Evolutionary conservation across 2,888 invertebrate species (phyloP).

Genomic region (Pyrochroa serraticornis): DNA sequence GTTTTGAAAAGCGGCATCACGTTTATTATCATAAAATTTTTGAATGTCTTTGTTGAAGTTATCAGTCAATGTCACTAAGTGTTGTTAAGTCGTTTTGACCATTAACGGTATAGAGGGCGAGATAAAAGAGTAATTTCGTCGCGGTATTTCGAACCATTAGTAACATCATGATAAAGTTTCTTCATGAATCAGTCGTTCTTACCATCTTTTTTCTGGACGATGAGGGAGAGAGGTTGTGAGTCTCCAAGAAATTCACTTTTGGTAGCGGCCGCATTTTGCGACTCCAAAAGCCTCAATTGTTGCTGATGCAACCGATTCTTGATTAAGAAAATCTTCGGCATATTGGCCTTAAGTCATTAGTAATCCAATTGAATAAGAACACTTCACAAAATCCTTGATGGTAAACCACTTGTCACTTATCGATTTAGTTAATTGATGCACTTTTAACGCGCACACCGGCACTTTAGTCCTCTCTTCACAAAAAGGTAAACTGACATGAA

Average conservation of each 20-base stretch:
- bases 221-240: constrained; percentile 67
- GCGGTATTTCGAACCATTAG: constrained; percentile 4
- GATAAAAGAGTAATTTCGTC: background rate
- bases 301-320: constrained; percentile 91
- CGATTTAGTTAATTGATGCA: too few species aligned
- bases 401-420: background rate
- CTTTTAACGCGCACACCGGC: constrained; percentile 7
- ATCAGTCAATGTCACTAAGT: too few species aligned
- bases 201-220: constrained; percentile 60
- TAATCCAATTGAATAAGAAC: constrained; percentile 20
- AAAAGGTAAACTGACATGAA: constrained; percentile 12
- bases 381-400: constrained; percentile 13
- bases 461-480: constrained; percentile 9
- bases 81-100: background rate
- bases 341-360: constrained; percentile 53
- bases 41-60: background rate
- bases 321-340: constrained; percentile 94
- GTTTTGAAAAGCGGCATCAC: too few species aligned
- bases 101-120: constrained; percentile 16
- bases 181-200: constrained; percentile 36
- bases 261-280: constrained; percentile 74
- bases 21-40: background rate
- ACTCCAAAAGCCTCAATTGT: constrained; percentile 82
- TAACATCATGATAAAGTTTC: constrained; percentile 5
- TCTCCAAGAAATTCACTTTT: constrained; percentile 63